These are phyloP conservation scores for Tetramorium bicarinatum DNA, from an alignment of 2,888 invertebrate genomes.

Conservation along the genomic window DNA sequence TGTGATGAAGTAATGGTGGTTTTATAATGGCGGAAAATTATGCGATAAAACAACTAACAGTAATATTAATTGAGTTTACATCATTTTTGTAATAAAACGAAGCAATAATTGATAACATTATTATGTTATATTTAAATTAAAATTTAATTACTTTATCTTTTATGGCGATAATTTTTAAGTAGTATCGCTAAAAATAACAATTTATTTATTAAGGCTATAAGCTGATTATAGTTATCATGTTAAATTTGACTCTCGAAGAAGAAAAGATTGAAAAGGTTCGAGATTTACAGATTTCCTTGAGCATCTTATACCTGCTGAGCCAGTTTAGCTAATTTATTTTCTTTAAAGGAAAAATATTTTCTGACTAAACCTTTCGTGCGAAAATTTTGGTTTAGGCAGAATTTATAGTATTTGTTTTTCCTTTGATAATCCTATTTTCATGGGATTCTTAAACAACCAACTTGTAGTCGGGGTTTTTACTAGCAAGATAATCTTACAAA, in stretches of 20 bases:
- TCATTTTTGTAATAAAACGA: neutral
- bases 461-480: neutral
- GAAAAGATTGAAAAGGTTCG: neutral
- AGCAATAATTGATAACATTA: neutral
- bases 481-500: neutral
- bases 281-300: neutral
- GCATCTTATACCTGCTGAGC: slow-evolving; percentile 1
- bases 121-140: neutral
- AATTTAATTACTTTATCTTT: slow-evolving; percentile 4
- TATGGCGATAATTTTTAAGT: neutral
- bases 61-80: neutral
- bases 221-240: neutral
- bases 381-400: neutral
- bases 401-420: neutral
- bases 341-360: neutral
- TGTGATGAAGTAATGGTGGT: neutral
- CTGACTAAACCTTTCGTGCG: neutral
- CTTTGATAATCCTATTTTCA: neutral
- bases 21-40: slow-evolving; percentile 12
- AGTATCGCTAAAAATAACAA: neutral
- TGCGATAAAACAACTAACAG: neutral
- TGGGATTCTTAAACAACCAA: neutral
- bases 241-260: neutral
- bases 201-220: neutral
- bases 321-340: neutral